Evolutionary conservation across 2,888 invertebrate species (phyloP).

Genomic region (Notocelia uddmanniana): DNA sequence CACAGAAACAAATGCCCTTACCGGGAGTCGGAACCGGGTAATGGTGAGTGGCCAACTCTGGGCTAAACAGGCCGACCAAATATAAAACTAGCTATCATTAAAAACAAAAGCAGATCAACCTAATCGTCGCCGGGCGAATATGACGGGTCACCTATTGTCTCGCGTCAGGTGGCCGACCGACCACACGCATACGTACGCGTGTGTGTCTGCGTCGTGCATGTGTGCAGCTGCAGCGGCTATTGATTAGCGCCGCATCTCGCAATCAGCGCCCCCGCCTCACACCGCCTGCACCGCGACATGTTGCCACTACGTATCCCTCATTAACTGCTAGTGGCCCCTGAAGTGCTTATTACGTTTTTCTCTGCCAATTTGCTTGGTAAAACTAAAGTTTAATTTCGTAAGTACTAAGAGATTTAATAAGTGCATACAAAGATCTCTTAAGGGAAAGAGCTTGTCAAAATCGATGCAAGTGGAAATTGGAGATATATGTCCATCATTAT

Average conservation of each 20-base stretch:
- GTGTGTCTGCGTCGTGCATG: slow-evolving; percentile 22
- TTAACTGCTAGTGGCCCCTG: slow-evolving; percentile 13
- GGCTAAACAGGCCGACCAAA: too few relatives aligned
- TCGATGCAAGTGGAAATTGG: too few relatives aligned
- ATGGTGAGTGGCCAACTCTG: too few relatives aligned
- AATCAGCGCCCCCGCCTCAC: slow-evolving; percentile 50
- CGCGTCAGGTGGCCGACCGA: slow-evolving; percentile 12
- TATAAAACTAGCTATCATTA: not conserved
- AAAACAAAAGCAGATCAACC: not conserved
- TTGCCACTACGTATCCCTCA: slow-evolving; percentile 13
- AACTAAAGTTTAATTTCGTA: not conserved
- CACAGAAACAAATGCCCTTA: too few relatives aligned
- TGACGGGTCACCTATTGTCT: not conserved
- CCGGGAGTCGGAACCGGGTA: too few relatives aligned
- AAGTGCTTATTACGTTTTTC: slow-evolving; percentile 5
- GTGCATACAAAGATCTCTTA: too few relatives aligned
- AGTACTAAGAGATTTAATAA: not conserved
- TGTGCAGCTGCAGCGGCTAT: slow-evolving; percentile 67
- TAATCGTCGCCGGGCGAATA: not conserved
- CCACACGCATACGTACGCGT: not conserved
- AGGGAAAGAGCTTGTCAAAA: too few relatives aligned
- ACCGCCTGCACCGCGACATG: slow-evolving; percentile 43
- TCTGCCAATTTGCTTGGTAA: not conserved
- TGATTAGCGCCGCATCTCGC: slow-evolving; percentile 63
- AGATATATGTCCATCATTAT: too few relatives aligned